Conservation (phyloP, 2,797 vertebrate genomes). For the Chloroceryle inda region DNA sequence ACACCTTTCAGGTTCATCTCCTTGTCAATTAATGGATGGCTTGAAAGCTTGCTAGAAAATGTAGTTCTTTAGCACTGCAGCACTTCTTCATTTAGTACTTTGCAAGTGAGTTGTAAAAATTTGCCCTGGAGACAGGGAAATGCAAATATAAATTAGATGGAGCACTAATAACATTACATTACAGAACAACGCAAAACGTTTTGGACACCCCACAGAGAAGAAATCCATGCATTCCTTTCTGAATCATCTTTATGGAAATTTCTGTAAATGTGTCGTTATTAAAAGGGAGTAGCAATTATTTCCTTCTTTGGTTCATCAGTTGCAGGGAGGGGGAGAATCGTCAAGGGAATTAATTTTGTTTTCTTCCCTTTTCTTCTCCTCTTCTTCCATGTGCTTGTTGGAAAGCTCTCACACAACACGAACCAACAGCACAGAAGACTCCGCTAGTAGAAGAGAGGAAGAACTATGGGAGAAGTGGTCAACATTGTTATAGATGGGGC, state of each 20-base stretch:
- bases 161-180: conserved; percentile 81
- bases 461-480: conserved; percentile 44
- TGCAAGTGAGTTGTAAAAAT: conserved; percentile 76
- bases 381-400: conserved; percentile 61
- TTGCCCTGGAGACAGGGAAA: conserved; percentile 80
- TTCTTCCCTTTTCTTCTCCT: conserved; percentile 55
- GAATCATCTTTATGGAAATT: conserved; percentile 84
- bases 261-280: conserved; percentile 82
- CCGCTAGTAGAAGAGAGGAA: not conserved
- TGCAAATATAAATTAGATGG: conserved; percentile 80
- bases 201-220: conserved; percentile 79
- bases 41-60: conserved; percentile 44
- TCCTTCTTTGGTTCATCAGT: conserved; percentile 82
- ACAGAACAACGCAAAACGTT: conserved; percentile 80
- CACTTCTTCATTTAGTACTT: conserved; percentile 68
- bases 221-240: conserved; percentile 76
- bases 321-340: conserved; percentile 55
- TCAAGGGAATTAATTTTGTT: conserved; percentile 69
- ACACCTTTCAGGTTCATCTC: not conserved
- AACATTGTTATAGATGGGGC: conserved; percentile 48
- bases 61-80: conserved; percentile 23
- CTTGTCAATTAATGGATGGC: not conserved
- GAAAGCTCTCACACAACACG: conserved; percentile 31
- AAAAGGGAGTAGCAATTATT: conserved; percentile 84
- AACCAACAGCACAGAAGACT: conserved; percentile 22